phyloP scores from a whole-genome alignment of 2,888 invertebrate species.

The Phyllotreta cruciferae region DNA sequence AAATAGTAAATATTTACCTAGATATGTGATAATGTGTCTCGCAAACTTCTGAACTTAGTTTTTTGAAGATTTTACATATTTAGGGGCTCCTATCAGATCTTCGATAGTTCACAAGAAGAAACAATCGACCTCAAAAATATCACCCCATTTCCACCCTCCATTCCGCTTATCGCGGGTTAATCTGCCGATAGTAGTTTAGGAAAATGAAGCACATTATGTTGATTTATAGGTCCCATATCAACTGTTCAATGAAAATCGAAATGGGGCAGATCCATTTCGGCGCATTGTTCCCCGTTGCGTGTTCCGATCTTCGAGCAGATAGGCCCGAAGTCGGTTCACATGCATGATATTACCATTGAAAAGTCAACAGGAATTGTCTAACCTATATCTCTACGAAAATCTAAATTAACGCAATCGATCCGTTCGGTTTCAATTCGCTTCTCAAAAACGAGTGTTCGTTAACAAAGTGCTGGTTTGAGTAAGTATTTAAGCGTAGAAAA shows the following conservation, averaged over 20 bases:
- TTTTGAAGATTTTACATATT: too few relatives aligned
- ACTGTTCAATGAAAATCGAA: conserved; percentile 35
- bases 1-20: too few relatives aligned
- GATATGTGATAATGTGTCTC: too few relatives aligned
- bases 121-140: too few relatives aligned
- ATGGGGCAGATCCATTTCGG: conserved; percentile 33
- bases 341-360: conserved; percentile 1
- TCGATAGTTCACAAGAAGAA: too few relatives aligned
- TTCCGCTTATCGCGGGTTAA: conserved; percentile 33
- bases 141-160: background rate
- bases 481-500: too few relatives aligned
- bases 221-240: conserved; percentile 33
- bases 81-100: too few relatives aligned
- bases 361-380: conserved; percentile 1
- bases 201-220: conserved; percentile 38
- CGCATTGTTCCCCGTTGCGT: conserved; percentile 31
- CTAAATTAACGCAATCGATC: too few relatives aligned
- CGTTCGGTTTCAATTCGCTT: too few relatives aligned
- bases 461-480: too few relatives aligned
- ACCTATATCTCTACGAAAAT: background rate
- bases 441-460: too few relatives aligned
- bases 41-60: too few relatives aligned
- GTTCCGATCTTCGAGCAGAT: conserved; percentile 25
- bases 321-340: conserved; percentile 12
- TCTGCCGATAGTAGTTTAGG: conserved; percentile 35